These are phyloP conservation scores for Theocolax elegans DNA, from an alignment of 1,140 invertebrate species.

Conservation along the genomic window DNA sequence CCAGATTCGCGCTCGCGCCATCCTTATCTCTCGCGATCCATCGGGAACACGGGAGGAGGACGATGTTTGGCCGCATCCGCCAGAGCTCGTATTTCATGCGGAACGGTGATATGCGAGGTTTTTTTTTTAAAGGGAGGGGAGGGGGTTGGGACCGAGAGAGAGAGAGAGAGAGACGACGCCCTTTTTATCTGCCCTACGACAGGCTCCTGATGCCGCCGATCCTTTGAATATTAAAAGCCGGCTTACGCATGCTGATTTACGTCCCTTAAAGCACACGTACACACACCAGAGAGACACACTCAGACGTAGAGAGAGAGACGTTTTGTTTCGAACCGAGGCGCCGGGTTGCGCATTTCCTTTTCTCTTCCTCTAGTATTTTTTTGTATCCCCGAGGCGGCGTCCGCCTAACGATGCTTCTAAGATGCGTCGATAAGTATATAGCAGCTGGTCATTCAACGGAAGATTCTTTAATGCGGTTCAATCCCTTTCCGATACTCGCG, in stretches of 20 bases:
- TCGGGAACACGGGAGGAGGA: slow-evolving; percentile 35
- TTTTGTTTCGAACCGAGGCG: no score
- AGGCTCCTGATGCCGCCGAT: background rate
- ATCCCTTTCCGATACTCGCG: slow-evolving; percentile 8
- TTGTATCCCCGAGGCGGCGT: background rate
- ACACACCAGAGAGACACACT: background rate
- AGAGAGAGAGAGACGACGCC: background rate
- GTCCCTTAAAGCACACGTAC: no score
- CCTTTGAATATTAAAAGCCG: slow-evolving; percentile 31
- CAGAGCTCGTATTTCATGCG: slow-evolving; percentile 2
- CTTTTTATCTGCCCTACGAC: slow-evolving; percentile 2
- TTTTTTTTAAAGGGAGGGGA: background rate
- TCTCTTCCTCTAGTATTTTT: slow-evolving; percentile 9
- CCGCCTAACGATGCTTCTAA: background rate
- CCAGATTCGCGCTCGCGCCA: slow-evolving; percentile 46
- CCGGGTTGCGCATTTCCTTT: no score
- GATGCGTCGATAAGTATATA: slow-evolving; percentile 29
- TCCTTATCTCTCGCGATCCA: slow-evolving; percentile 49
- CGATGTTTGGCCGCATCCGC: background rate
- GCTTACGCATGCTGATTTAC: slow-evolving; percentile 6
- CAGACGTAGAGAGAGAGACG: no score
- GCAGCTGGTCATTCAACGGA: slow-evolving; percentile 12
- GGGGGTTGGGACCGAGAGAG: background rate
- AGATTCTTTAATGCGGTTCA: slow-evolving; percentile 17
- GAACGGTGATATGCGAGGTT: background rate